Evolutionary conservation across 1,140 invertebrate species (phyloP), one percentile per base, ranked within the genome.

Genomic region (Pristionchus pacificus): DNA sequence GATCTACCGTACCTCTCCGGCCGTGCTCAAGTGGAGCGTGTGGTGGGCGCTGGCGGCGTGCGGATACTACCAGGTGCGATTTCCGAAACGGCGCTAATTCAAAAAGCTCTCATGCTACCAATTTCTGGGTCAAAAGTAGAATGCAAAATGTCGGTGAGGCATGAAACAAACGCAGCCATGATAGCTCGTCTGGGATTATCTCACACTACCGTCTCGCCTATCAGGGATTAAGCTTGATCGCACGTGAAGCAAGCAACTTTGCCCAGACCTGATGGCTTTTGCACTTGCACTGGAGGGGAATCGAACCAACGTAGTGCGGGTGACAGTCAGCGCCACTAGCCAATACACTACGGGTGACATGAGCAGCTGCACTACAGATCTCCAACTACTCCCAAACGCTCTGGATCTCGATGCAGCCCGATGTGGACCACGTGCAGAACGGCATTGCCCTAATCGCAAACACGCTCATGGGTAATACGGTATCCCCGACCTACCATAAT

Each of bases 41-140:
- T 73, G 71, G 71, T 73, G 71, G 71, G 71, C 71, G 2, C 30
- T 73, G 24, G 71, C 71, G 13, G 68, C 65, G 15, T 73, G 71
- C 64, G 71, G 71, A 25, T 60, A 68, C 0, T 68, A 73, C 59
- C 71, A 73, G 66, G 65, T 72, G 2, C 33, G 55, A 60, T 49
- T 13, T 61, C 0, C n/a, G n/a, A n/a, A n/a, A n/a, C n/a, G n/a
- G n/a, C n/a, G n/a, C n/a, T n/a, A n/a, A n/a, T n/a, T n/a, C n/a
- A n/a, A n/a, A n/a, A n/a, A n/a, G n/a, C n/a, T n/a, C n/a, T n/a
- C n/a, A n/a, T n/a, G n/a, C n/a, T n/a, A n/a, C n/a, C n/a, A n/a
- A n/a, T n/a, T n/a, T n/a, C n/a, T n/a, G n/a, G n/a, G n/a, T n/a
- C n/a, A n/a, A n/a, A n/a, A n/a, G n/a, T n/a, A n/a, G n/a, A n/a